Base-by-base conservation (phyloP, 2,888 invertebrate species). In the Rhagonycha lutea region DNA sequence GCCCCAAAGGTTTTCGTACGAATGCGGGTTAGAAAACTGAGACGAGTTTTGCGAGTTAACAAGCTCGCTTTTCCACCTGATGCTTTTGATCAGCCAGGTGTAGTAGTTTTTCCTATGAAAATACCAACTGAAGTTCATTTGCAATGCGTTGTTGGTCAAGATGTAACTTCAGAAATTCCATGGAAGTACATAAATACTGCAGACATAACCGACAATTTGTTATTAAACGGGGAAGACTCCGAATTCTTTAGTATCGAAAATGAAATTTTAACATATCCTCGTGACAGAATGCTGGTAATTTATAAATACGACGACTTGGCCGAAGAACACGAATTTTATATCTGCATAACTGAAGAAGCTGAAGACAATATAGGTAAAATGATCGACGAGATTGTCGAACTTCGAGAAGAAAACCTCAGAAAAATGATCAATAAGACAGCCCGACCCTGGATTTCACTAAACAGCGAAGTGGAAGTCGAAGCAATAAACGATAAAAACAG, bases 101-200 rank as follows among this genome's bases (percentile, higher is more conserved):
- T 92, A 7, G 84, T 86, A 61, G 90, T 88, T 82, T 82, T 93
- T 10, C 81, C 88, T 12, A 78, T 93, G 28, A 89, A 90, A 3
- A 90, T 90, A 80, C 87, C 91, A 79, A 91, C 91, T 12, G 93
- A 93, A 83, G 88, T 89, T 79, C 89, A 90, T 70, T 85, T 94
- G 11, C 92, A 92, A 77, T 89, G 93, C 80, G 89, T 91, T 2
- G 90, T 94, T 62, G 95, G 94, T 0, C 88, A 90, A 60, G 90
- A 94, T 83, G 90, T 95, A 0, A 94, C 92, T 0, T 90, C 92
- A 14, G 94, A 95, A 84, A 92, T 91, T 82, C 94, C 95, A 0
- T 95, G 94, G 94, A 92, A 92, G 77, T 89, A 88, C 76, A 87
- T 94, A 0, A 88, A 87, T 18, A 94, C 91, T 85, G 89, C 90